Percentiles rank a stretch among this genome's conserved stretches.
phyloP scores from a whole-genome alignment of 1,140 invertebrate genomes.

The Streblospio benedicti region DNA sequence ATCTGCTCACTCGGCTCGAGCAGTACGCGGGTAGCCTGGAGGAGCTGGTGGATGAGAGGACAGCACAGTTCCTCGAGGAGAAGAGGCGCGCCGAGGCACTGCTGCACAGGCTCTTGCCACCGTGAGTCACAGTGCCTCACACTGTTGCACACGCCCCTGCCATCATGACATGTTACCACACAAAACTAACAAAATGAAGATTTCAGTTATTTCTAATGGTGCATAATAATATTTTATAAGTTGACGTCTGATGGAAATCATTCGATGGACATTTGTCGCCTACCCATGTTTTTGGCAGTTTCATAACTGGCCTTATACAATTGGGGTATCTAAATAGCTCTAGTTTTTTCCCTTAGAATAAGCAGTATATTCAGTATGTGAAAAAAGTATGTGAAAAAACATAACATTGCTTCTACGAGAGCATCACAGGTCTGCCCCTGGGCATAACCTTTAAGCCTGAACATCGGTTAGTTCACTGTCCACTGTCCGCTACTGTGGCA shows the following conservation, averaged over 20 bases:
- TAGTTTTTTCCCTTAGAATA: not conserved
- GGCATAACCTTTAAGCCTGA: not conserved
- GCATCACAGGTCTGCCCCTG: no score
- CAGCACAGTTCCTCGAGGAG: slow-evolving; percentile 77
- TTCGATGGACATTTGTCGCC: not conserved
- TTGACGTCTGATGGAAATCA: not conserved
- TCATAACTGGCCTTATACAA: not conserved
- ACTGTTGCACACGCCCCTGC: not conserved
- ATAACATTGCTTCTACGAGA: no score
- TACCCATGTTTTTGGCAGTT: not conserved
- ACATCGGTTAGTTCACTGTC: not conserved
- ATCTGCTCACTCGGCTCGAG: slow-evolving; percentile 87
- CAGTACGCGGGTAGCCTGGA: slow-evolving; percentile 87
- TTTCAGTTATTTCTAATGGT: not conserved
- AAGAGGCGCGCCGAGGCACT: slow-evolving; percentile 83
- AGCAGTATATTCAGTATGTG: not conserved
- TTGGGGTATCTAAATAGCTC: not conserved
- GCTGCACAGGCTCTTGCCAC: slow-evolving; percentile 76
- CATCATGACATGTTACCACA: not conserved
- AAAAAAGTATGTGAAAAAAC: no score
- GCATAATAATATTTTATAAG: not conserved
- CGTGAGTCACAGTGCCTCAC: slow-evolving; percentile 49
- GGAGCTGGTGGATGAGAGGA: slow-evolving; percentile 75
- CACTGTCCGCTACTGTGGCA: slow-evolving; percentile 8
- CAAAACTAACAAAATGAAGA: not conserved